Evolutionary conservation across 2,797 vertebrate genomes (phyloP).

Genomic region (Catharus ustulatus): DNA sequence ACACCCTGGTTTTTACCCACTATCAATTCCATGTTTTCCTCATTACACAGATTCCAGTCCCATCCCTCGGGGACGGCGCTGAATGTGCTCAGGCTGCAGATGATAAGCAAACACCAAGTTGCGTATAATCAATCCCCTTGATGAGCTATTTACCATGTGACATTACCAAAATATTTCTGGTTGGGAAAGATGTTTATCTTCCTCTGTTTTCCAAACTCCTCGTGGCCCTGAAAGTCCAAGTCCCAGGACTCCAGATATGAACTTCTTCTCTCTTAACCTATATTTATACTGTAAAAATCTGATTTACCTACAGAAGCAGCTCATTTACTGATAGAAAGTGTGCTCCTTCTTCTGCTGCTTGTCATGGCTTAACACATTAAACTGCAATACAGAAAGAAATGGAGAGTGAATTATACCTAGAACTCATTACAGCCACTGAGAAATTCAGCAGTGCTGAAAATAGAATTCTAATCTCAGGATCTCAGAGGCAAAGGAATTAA

Average conservation of each 20-base stretch:
- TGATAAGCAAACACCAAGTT: constrained; percentile 32
- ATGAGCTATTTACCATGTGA: constrained; percentile 35
- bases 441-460: constrained; percentile 22
- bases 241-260: not conserved
- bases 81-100: not conserved
- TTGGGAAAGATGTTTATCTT: constrained; percentile 23
- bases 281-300: not conserved
- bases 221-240: not conserved
- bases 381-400: not conserved
- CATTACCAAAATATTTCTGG: constrained; percentile 33
- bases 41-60: not conserved
- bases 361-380: not conserved
- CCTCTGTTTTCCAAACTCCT: not conserved
- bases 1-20: not conserved
- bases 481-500: not conserved
- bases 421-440: not conserved
- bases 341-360: not conserved
- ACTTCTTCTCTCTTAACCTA: not conserved
- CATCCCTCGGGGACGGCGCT: not conserved
- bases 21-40: not conserved
- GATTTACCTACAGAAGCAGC: not conserved
- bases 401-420: not conserved
- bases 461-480: constrained; percentile 13
- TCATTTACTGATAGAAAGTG: not conserved
- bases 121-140: not conserved